Percentiles rank a stretch among this genome's conserved stretches.
phyloP scores from a whole-genome alignment of 1,140 invertebrate genomes.

The Drosophila setifemur region DNA sequence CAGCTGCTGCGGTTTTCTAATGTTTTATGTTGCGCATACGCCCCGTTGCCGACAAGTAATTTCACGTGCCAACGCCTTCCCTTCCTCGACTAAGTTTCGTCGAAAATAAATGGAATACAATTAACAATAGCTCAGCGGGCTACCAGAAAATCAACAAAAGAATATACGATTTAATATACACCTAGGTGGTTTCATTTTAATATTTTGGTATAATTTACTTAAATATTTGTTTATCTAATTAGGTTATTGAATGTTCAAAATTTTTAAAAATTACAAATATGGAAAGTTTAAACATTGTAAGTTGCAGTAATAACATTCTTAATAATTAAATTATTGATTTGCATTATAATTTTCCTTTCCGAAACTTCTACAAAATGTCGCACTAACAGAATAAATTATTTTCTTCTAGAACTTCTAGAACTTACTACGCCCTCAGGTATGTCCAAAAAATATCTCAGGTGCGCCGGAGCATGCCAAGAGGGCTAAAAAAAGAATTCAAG shows the following conservation, averaged over 20 bases:
- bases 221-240: too few relatives aligned
- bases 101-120: slow-evolving; percentile 28
- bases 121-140: slow-evolving; percentile 37
- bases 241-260: too few relatives aligned
- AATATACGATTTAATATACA: not conserved
- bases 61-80: slow-evolving; percentile 55
- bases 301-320: too few relatives aligned
- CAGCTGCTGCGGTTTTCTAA: slow-evolving; percentile 55
- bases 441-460: slow-evolving; percentile 36
- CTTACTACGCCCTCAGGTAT: not conserved
- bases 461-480: slow-evolving; percentile 19
- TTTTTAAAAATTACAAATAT: too few relatives aligned
- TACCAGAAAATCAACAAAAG: not conserved
- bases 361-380: too few relatives aligned
- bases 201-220: too few relatives aligned
- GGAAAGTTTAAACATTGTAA: too few relatives aligned
- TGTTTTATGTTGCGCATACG: slow-evolving; percentile 52
- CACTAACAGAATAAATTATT: slow-evolving; percentile 3
- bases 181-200: not conserved
- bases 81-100: not conserved
- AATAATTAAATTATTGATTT: too few relatives aligned
- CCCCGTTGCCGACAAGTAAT: slow-evolving; percentile 27
- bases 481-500: slow-evolving; percentile 45
- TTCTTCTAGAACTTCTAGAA: not conserved
- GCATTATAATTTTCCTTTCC: too few relatives aligned